Percentiles rank a stretch among this genome's conserved stretches.
Evolutionary conservation across 2,113 vertebrate species (phyloP).

Genomic region (Elanus axillaris): DNA sequence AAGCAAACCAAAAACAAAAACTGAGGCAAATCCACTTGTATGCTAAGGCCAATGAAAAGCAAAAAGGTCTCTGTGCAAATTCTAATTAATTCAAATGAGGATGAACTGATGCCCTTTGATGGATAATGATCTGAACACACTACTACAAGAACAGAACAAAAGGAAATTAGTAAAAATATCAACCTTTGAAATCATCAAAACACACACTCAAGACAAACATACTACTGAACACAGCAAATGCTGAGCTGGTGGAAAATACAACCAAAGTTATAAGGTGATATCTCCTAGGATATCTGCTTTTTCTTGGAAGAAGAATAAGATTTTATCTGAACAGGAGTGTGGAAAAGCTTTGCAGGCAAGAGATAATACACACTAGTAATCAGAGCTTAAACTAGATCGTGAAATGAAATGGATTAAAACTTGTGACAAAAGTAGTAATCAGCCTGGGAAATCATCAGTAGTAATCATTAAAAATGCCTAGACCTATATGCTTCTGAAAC

Average conservation of each 20-base stretch:
- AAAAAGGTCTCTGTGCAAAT: not conserved
- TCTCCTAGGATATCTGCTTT: not conserved
- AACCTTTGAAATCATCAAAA: not conserved
- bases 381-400: not conserved
- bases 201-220: not conserved
- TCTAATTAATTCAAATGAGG: not conserved
- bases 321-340: not conserved
- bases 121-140: not conserved
- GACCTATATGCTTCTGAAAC: not conserved
- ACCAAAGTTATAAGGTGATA: not conserved
- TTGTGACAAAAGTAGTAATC: not conserved
- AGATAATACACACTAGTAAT: not conserved
- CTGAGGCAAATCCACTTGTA: not conserved
- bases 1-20: not conserved
- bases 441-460: not conserved
- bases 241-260: not conserved
- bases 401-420: not conserved
- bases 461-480: not conserved
- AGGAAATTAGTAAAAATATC: constrained; percentile 8
- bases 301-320: not conserved
- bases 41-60: not conserved
- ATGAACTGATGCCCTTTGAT: not conserved
- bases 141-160: not conserved
- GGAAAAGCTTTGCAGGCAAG: not conserved
- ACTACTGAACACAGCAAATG: not conserved